Evolutionary conservation across 1,140 invertebrate genomes (phyloP).

Genomic region (Sinonovacula constricta): DNA sequence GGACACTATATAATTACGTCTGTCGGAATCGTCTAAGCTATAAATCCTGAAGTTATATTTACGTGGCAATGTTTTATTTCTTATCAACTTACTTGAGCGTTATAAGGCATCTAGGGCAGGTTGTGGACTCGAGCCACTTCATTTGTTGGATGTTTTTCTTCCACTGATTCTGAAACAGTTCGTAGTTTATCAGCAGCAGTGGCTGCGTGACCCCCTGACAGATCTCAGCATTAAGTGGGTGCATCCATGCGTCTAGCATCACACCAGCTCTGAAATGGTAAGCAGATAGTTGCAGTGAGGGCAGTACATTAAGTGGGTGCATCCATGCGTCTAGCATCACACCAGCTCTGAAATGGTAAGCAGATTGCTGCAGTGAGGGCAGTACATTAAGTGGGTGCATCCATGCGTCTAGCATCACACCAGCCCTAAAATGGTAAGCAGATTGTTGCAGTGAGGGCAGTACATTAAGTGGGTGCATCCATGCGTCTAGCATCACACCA

Average conservation of each 20-base stretch:
- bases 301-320: conserved; percentile 84
- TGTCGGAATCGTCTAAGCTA: background rate
- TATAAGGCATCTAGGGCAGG: conserved; percentile 73
- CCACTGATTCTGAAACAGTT: conserved; percentile 86
- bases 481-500: conserved; percentile 83
- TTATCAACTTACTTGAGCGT: conserved; percentile 79
- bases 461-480: conserved; percentile 85
- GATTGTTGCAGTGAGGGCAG: too few relatives aligned
- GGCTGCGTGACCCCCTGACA: conserved; percentile 80
- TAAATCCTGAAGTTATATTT: background rate
- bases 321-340: conserved; percentile 85
- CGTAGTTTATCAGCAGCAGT: conserved; percentile 83
- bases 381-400: conserved; percentile 85
- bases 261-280: conserved; percentile 81
- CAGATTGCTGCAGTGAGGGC: too few relatives aligned
- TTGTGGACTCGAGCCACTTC: conserved; percentile 75
- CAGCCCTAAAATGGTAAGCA: conserved; percentile 79
- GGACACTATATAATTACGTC: background rate
- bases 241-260: conserved; percentile 86
- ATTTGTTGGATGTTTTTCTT: conserved; percentile 82
- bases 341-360: conserved; percentile 79
- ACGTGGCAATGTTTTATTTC: background rate
- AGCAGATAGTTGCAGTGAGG: too few relatives aligned
- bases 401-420: conserved; percentile 84
- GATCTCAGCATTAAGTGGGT: conserved; percentile 82